phyloP scores from a whole-genome alignment of 2,797 vertebrate genomes.

The Girardinus metallicus region DNA sequence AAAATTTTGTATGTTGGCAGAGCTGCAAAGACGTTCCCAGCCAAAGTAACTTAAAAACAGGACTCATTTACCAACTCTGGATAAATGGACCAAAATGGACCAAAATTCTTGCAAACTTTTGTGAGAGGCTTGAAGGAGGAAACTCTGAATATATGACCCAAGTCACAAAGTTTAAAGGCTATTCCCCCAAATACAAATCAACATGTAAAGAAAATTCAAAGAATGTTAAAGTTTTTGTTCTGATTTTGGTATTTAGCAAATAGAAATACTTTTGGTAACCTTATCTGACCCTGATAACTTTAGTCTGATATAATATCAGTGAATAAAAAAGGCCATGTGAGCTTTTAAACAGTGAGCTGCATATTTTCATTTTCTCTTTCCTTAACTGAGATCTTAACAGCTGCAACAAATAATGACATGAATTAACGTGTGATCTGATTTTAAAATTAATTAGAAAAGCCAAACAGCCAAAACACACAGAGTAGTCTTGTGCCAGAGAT shows the following conservation, averaged over 20 bases:
- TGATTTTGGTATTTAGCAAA: neutral
- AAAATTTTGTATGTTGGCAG: neutral
- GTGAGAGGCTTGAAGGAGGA: neutral
- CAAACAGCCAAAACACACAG: constrained; percentile 11
- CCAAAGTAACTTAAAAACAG: neutral
- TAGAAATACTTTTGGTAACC: neutral
- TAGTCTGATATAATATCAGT: neutral
- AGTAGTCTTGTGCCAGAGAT: constrained; percentile 21
- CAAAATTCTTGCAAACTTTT: neutral
- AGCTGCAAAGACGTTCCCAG: neutral
- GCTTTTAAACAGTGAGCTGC: neutral
- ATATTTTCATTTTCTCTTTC: neutral
- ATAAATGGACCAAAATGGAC: neutral
- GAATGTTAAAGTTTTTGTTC: neutral
- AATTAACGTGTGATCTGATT: neutral
- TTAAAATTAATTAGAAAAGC: neutral
- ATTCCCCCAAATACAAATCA: neutral
- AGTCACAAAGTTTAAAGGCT: neutral
- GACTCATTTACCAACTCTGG: neutral
- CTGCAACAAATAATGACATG: neutral
- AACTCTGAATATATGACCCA: neutral
- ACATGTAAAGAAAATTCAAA: neutral
- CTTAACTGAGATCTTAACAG: neutral
- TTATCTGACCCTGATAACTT: neutral
- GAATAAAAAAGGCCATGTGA: neutral